Conservation (phyloP, 2,797 vertebrate species). For the Phalloptychus januarius region DNA sequence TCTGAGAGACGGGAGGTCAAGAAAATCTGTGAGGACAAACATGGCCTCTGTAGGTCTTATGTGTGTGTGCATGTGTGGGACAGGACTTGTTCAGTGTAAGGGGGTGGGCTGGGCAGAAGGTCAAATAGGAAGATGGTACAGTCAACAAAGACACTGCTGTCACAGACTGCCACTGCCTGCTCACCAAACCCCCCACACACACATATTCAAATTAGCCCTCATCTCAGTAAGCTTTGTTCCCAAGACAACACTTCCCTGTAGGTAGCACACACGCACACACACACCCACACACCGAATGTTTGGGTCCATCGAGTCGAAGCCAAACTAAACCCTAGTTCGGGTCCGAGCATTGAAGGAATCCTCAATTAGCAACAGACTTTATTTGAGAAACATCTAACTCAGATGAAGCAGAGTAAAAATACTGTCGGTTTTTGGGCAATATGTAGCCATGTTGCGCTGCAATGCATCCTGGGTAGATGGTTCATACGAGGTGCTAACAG, state of each 20-base stretch:
- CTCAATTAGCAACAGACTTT: background rate
- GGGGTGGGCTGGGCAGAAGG: slow-evolving; percentile 16
- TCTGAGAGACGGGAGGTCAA: no score
- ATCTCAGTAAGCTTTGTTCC: background rate
- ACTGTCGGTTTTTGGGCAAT: background rate
- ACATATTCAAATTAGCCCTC: background rate
- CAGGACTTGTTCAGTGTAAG: slow-evolving; percentile 10
- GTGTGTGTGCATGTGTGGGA: slow-evolving; percentile 33
- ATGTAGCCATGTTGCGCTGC: background rate
- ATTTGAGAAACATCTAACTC: background rate
- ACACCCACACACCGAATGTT: background rate
- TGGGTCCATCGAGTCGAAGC: background rate
- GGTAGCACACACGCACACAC: background rate
- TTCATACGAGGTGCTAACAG: background rate
- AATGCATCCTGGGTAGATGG: background rate
- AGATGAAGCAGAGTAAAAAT: background rate
- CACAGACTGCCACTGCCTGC: slow-evolving; percentile 50
- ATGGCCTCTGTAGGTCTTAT: background rate
- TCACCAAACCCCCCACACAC: background rate
- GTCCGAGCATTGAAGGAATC: background rate
- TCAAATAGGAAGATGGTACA: slow-evolving; percentile 52
- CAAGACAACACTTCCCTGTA: background rate
- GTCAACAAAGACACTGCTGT: slow-evolving; percentile 55
- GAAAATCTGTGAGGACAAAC: background rate
- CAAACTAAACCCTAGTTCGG: background rate